These are phyloP conservation scores for Phortica magna DNA, from an alignment of 2,888 invertebrate genomes.

Conservation along the genomic window DNA sequence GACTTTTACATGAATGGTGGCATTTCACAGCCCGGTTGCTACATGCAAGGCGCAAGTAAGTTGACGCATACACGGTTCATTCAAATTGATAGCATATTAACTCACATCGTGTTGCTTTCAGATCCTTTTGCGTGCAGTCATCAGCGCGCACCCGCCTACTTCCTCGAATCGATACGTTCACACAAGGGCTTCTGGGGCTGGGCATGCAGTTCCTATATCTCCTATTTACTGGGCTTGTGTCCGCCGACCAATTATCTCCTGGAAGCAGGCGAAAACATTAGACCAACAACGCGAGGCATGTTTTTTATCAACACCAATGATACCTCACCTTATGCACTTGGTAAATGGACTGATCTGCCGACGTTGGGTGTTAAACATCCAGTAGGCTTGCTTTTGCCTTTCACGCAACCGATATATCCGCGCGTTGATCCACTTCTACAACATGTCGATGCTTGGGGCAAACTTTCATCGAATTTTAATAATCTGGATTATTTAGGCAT, in stretches of 20 bases:
- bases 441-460: conserved; percentile 76
- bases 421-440: conserved; percentile 68
- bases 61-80: background rate
- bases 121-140: conserved; percentile 83
- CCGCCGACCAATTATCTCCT: conserved; percentile 79
- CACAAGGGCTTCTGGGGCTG: conserved; percentile 84
- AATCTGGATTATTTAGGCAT: conserved; percentile 52
- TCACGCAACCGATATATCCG: conserved; percentile 46
- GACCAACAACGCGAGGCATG: conserved; percentile 78
- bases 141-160: conserved; percentile 82
- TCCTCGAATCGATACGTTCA: conserved; percentile 82
- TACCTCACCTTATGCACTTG: conserved; percentile 81
- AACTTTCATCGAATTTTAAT: conserved; percentile 74
- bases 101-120: conserved; percentile 51
- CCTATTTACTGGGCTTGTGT: conserved; percentile 81
- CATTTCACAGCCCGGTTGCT: conserved; percentile 83
- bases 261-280: conserved; percentile 79
- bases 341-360: conserved; percentile 79
- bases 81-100: background rate
- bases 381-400: conserved; percentile 39
- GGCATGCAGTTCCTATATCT: conserved; percentile 81
- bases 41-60: conserved; percentile 10
- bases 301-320: conserved; percentile 81
- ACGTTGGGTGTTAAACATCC: conserved; percentile 63
- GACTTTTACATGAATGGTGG: conserved; percentile 88